A percentile compares a stretch with the other conserved stretches of the same genome.
These are phyloP conservation scores for Malthinus seriepunctatus DNA, from an alignment of 2,888 invertebrate genomes.

Conservation along the genomic window DNA sequence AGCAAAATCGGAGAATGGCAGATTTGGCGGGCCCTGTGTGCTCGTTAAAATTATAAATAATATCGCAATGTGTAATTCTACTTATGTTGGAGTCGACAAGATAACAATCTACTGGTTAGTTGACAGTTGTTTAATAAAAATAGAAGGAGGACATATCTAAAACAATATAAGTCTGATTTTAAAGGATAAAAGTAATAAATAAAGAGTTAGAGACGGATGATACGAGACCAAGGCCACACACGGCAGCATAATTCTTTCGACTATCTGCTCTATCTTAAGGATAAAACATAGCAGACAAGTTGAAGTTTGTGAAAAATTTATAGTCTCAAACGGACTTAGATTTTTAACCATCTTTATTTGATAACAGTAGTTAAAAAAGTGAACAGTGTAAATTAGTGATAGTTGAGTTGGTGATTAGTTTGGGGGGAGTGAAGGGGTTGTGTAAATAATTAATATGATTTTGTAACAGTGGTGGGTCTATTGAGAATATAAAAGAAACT, in stretches of 20 bases:
- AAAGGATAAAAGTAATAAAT: slow-evolving; percentile 48
- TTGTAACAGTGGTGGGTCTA: slow-evolving; percentile 7
- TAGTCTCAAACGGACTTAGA: slow-evolving; percentile 44
- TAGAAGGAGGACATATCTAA: slow-evolving; percentile 38
- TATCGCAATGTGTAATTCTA: slow-evolving; percentile 24
- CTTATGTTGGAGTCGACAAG: slow-evolving; percentile 22
- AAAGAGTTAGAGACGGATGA: slow-evolving; percentile 39
- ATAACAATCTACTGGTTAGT: slow-evolving; percentile 23
- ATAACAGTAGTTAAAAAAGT: slow-evolving; percentile 17
- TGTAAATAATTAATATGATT: slow-evolving; percentile 16
- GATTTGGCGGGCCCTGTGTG: no score
- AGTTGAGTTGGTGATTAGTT: neutral
- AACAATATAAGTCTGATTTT: slow-evolving; percentile 46
- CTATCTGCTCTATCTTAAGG: slow-evolving; percentile 47
- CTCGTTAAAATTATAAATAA: neutral
- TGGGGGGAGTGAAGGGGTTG: neutral
- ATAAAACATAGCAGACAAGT: slow-evolving; percentile 48
- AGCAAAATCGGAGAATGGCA: no score
- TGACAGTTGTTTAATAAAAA: slow-evolving; percentile 27
- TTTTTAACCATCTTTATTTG: slow-evolving; percentile 32
- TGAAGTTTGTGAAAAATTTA: slow-evolving; percentile 49
- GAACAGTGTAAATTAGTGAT: slow-evolving; percentile 20
- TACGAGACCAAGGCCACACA: slow-evolving; percentile 48
- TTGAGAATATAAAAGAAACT: slow-evolving; percentile 14
- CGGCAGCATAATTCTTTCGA: slow-evolving; percentile 47